Evolutionary conservation across 2,888 invertebrate species (phyloP), one percentile per base, ranked within the genome.

Genomic region (Mesopsocus fuscifrons): DNA sequence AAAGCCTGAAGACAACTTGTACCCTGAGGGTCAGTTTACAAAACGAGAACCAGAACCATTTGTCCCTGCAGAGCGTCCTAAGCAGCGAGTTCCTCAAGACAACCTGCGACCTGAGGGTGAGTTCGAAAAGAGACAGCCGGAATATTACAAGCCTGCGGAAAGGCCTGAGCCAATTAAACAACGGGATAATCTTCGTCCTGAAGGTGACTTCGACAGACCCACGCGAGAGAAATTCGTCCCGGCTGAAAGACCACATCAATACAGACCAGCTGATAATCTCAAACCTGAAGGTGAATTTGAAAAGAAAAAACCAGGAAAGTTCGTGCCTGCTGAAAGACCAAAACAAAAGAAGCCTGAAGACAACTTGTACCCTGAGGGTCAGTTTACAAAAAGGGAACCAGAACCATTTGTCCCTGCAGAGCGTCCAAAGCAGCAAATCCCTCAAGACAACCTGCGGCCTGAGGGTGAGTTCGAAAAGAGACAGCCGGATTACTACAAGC

Each of bases 401-500:
- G 44, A 51, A 8, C 49, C 46, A 23, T 48, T 49, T 18, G 44
- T 49, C 18, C 49, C 50, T 1, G 63, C 66, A 44, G 68, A 74
- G 54, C 64, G 67, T 46, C 60, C 67, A 11, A 57, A 66, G 1
- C 66, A 67, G 34, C 62, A 63, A 41, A 67, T 60, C 54, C 65
- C 68, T 43, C 69, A 71, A 56, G 77, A 77, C 52, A 76, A 67
- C 49, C 53, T 71, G 1, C 51, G 54, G 26, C 60, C 63, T 0
- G 63, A 62, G 49, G 61, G 64, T 6, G 67, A 75, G 18, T 77
- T 77, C 54, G 70, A 70, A 43, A 55, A 57, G 42, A 57, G 59
- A 0, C 57, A 58, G 42, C 56, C 59, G 3, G 56, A 60, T 2
- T 54, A 58, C 44, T 58, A 59, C 55, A 51, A 52, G 0, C 64